Evolutionary conservation across 1,140 invertebrate species (phyloP).

Genomic region (Temnothorax nylanderi): DNA sequence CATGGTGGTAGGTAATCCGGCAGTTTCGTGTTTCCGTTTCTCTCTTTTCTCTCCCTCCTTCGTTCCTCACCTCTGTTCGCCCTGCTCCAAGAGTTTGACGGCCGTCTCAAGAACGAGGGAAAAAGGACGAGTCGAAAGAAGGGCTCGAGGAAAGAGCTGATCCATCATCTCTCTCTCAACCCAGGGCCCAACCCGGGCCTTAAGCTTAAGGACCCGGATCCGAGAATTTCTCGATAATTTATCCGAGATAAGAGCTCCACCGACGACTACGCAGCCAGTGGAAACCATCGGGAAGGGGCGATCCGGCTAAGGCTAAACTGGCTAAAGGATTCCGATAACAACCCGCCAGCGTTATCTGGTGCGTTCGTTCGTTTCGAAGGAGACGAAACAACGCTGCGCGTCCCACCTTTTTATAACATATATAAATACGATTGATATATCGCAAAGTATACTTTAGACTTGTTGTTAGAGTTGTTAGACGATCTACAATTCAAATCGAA

Average conservation of each 20-base stretch:
- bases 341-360: slow-evolving; percentile 15
- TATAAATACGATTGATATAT: neutral
- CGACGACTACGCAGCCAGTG: neutral
- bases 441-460: neutral
- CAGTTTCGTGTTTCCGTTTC: slow-evolving; percentile 59
- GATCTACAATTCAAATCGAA: neutral
- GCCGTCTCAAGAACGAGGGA: slow-evolving; percentile 64
- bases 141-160: slow-evolving; percentile 62
- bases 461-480: no score
- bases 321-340: slow-evolving; percentile 21
- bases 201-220: slow-evolving; percentile 61
- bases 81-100: slow-evolving; percentile 41
- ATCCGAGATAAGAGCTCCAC: slow-evolving; percentile 56
- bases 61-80: neutral
- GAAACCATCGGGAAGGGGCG: neutral
- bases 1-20: slow-evolving; percentile 50
- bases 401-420: neutral
- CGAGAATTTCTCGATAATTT: slow-evolving; percentile 65
- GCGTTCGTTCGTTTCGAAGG: neutral
- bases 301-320: no score
- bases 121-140: slow-evolving; percentile 59
- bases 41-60: slow-evolving; percentile 48
- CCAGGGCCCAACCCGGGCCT: slow-evolving; percentile 16
- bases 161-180: slow-evolving; percentile 60
- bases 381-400: no score